Conservation (phyloP, 2,797 vertebrate genomes). For the Girardinus metallicus region DNA sequence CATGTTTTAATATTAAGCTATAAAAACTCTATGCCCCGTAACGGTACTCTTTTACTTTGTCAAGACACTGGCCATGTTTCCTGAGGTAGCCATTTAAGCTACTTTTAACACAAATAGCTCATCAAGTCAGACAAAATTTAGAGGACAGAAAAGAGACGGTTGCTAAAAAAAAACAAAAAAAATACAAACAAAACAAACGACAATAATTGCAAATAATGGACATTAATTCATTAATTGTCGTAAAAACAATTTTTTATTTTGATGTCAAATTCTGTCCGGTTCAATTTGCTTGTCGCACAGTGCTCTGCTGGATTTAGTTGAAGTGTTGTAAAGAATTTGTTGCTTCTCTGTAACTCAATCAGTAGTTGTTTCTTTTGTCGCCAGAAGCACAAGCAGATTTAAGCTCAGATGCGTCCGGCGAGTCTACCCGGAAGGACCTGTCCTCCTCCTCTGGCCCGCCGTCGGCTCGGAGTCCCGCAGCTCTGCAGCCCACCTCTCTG, state of each 20-base stretch:
- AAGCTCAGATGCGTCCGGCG: constrained; percentile 84
- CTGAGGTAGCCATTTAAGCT: not conserved
- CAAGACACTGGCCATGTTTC: not conserved
- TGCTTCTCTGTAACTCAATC: not conserved
- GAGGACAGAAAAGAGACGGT: not conserved
- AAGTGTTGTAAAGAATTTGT: not conserved
- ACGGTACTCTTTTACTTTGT: not conserved
- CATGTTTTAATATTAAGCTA: not conserved
- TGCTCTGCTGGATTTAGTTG: not conserved
- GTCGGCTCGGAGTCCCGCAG: constrained; percentile 70
- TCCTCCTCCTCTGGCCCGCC: constrained; percentile 69
- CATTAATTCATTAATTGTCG: not conserved
- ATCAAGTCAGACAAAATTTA: not conserved
- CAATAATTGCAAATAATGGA: not conserved
- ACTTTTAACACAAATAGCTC: not conserved
- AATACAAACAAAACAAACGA: not conserved
- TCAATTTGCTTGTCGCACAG: not conserved
- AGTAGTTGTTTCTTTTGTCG: constrained; percentile 38
- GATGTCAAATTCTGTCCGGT: not conserved
- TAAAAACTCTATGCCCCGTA: not conserved
- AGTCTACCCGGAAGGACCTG: constrained; percentile 77
- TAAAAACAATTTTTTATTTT: not conserved
- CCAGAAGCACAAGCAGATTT: constrained; percentile 90
- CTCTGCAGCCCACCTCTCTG: constrained; percentile 77
- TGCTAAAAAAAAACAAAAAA: not conserved